Percentiles rank a stretch among this genome's conserved stretches.
phyloP scores from a whole-genome alignment of 2,888 invertebrate species.

The Amblyjoppa proteus region DNA sequence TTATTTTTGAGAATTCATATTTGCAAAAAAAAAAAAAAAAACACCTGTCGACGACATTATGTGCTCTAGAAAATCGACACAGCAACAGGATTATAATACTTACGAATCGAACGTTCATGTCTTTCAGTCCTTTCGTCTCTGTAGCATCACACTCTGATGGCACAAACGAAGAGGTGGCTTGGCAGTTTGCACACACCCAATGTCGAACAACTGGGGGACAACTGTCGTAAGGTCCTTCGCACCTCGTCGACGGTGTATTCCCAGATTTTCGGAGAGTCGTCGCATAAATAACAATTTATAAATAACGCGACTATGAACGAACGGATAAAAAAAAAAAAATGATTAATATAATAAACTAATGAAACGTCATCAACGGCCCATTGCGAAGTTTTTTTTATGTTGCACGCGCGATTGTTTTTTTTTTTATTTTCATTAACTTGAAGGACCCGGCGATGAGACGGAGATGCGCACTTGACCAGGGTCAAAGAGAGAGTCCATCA shows the following conservation, averaged over 20 bases:
- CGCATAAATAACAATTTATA: constrained; percentile 31
- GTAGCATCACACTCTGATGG: constrained; percentile 76
- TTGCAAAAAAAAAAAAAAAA: not conserved
- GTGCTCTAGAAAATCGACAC: not conserved
- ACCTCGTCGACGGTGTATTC: constrained; percentile 60
- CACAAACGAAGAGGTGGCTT: constrained; percentile 60
- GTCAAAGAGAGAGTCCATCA: constrained; percentile 83
- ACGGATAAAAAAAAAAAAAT: not conserved
- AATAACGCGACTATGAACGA: constrained; percentile 16
- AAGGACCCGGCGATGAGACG: constrained; percentile 63
- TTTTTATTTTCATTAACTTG: not conserved
- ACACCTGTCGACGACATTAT: not conserved
- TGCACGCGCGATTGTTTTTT: constrained; percentile 17
- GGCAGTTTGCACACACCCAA: constrained; percentile 60
- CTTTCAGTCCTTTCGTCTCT: constrained; percentile 74
- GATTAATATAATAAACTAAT: constrained; percentile 24
- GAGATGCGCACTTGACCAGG: constrained; percentile 80
- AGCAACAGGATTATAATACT: constrained; percentile 70
- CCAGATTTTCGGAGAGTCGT: constrained; percentile 36
- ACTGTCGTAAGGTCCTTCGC: constrained; percentile 27
- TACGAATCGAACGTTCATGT: constrained; percentile 81
- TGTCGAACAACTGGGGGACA: constrained; percentile 47
- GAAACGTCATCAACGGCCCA: constrained; percentile 40
- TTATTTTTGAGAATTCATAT: not conserved
- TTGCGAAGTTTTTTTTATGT: constrained; percentile 18